Evolutionary conservation across 2,113 vertebrate species (phyloP), one percentile per base, ranked within the genome.

Genomic region (Myiopsitta monachus): DNA sequence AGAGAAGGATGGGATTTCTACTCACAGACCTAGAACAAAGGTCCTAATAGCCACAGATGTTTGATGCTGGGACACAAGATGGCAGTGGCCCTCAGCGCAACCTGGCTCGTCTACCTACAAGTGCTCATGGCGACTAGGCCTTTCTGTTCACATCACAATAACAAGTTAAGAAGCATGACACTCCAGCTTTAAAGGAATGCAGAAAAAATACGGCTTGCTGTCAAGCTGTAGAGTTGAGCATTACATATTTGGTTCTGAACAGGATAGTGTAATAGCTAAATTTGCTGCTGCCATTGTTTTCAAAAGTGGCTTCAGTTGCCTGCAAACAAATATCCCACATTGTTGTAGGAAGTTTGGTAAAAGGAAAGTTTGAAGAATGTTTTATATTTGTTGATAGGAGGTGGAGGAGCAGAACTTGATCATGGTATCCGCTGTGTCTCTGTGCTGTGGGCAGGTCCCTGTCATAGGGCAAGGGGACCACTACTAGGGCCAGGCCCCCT

Each of bases 351-450:
- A 52, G 31, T 28, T 33, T 15, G 33, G 13, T 6, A 38, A 43
- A 77, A 79, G 31, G 30, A 31, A 43, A 21, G 22, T 59, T 24
- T 59, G 26, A 61, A 28, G 38, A 54, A 49, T 44, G 10, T 22
- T 49, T 24, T 54, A 3, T 18, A 21, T 26, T 47, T 87, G 30
- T 52, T 61, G n/a, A 80, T 18, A 16, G 27, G 27, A 77, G 27
- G 12, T 17, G 67, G 23, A 28, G n/a, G 44, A 79, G 54, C 5
- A 75, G 36, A 90, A 64, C 8, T 27, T 26, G 22, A 13, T 31
- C 21, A 2, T 1, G 5, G n/a, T 33, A 18, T n/a, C 41, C 0
- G 0, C 31, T 30, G 0, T 16, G 18, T 70, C 15, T 52, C 19
- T 66, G 61, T 3, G 5, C 26, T 47, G n/a, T 31, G 2, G 6